These are phyloP conservation scores for Calliopum simillimum DNA, from an alignment of 2,888 invertebrate genomes.

Conservation along the genomic window DNA sequence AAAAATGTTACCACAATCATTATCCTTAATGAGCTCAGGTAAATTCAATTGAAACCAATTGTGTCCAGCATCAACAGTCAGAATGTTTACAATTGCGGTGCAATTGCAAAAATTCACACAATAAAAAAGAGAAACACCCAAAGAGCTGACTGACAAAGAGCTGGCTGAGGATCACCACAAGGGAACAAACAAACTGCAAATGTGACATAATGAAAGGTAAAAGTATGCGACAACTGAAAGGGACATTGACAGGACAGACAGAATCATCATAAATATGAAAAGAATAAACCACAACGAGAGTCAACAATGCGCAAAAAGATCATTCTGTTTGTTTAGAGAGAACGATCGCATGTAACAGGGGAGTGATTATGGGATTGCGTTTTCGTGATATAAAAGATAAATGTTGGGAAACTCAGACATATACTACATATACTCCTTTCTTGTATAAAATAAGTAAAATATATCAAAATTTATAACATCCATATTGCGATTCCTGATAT, in stretches of 20 bases:
- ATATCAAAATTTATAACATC: too few species aligned
- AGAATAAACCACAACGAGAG: constrained; percentile 22
- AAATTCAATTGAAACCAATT: constrained; percentile 33
- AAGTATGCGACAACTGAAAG: neutral
- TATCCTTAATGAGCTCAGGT: constrained; percentile 28
- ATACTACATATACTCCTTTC: too few species aligned
- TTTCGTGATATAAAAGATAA: neutral
- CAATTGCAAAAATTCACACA: neutral
- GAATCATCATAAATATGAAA: constrained; percentile 6
- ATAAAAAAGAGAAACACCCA: too few species aligned
- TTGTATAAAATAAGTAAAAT: too few species aligned
- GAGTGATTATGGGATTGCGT: neutral
- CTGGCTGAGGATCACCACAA: too few species aligned
- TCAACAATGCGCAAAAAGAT: neutral
- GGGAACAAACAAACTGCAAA: constrained; percentile 9
- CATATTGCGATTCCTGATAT: too few species aligned
- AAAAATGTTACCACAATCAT: constrained; percentile 4
- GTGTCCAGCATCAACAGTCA: constrained; percentile 26
- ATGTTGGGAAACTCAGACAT: too few species aligned
- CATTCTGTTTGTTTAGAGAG: too few species aligned
- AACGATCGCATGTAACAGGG: neutral
- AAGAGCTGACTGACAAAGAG: too few species aligned
- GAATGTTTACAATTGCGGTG: neutral
- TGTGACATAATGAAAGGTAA: constrained; percentile 32
- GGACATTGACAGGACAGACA: constrained; percentile 7